phyloP scores from a whole-genome alignment of 2,888 invertebrate species.

The Lobophora halterata region DNA sequence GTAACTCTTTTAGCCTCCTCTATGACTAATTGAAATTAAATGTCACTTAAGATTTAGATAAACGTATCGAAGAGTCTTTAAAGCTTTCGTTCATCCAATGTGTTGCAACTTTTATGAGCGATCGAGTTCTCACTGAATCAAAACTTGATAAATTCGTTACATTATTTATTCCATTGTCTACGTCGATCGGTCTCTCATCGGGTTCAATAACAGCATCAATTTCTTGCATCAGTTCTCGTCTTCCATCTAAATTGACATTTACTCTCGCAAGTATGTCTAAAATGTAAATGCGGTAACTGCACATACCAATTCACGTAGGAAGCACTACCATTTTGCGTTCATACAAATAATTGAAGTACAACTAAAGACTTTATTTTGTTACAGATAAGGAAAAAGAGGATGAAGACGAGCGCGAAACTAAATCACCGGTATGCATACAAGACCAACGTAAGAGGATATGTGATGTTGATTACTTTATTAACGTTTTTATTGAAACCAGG shows the following conservation, averaged over 20 bases:
- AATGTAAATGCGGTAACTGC: conserved; percentile 76
- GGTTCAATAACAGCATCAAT: conserved; percentile 76
- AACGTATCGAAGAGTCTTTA: conserved; percentile 29
- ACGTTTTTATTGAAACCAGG: conserved; percentile 68
- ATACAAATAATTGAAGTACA: conserved; percentile 22
- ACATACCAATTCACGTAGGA: conserved; percentile 61
- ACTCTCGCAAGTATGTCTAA: conserved; percentile 73
- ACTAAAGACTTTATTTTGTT: conserved; percentile 44
- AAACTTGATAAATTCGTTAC: conserved; percentile 29
- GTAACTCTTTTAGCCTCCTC: conserved; percentile 33
- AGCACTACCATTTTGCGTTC: conserved; percentile 33
- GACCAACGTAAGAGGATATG: conserved; percentile 66
- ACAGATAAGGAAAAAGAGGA: conserved; percentile 38
- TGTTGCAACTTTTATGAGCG: background rate
- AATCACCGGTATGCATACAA: conserved; percentile 42
- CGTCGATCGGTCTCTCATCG: conserved; percentile 63
- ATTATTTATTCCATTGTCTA: conserved; percentile 52
- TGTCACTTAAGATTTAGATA: conserved; percentile 64
- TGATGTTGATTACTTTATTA: conserved; percentile 67
- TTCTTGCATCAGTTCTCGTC: conserved; percentile 65
- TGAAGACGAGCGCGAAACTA: conserved; percentile 34
- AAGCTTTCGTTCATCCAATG: background rate
- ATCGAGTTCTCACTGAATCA: conserved; percentile 15
- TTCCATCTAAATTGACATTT: conserved; percentile 78
- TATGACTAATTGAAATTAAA: conserved; percentile 61